A percentile compares a stretch with the other conserved stretches of the same genome.
Evolutionary conservation across 2,888 invertebrate genomes (phyloP).

Genomic region (Carcina quercana): DNA sequence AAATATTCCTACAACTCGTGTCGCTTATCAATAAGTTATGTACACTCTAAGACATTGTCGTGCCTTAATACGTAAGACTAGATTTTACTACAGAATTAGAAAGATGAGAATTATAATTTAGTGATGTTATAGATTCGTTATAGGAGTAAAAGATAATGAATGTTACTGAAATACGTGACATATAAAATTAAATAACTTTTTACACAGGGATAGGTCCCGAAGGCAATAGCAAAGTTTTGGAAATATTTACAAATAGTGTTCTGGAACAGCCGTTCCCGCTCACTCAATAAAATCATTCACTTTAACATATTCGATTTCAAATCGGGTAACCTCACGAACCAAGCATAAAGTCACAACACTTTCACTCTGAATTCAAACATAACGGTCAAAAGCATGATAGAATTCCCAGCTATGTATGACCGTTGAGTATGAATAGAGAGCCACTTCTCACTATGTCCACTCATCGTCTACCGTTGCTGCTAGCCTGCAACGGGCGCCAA

Average conservation of each 20-base stretch:
- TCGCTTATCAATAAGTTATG: constrained; percentile 53
- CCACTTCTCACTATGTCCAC: background rate
- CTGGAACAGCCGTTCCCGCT: constrained; percentile 27
- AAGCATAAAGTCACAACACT: background rate
- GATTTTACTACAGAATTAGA: constrained; percentile 67
- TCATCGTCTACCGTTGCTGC: constrained; percentile 26
- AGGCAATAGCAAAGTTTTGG: constrained; percentile 26
- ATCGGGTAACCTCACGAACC: background rate
- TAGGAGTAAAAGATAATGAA: constrained; percentile 24
- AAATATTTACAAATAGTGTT: constrained; percentile 46
- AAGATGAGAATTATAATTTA: constrained; percentile 43
- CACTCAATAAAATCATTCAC: constrained; percentile 20
- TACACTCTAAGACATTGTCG: constrained; percentile 62
- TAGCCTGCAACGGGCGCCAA: constrained; percentile 53
- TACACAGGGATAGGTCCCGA: constrained; percentile 23
- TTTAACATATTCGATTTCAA: background rate
- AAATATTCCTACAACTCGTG: constrained; percentile 52
- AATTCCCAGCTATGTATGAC: too few species aligned
- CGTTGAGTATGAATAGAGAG: background rate
- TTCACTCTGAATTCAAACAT: too few species aligned
- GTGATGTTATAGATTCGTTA: constrained; percentile 32
- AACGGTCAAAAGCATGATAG: too few species aligned
- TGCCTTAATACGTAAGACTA: constrained; percentile 70
- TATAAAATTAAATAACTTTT: constrained; percentile 30
- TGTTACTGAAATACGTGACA: constrained; percentile 37